phyloP scores from a whole-genome alignment of 2,888 invertebrate species.

The Galeopsomyia nigrocyanea region DNA sequence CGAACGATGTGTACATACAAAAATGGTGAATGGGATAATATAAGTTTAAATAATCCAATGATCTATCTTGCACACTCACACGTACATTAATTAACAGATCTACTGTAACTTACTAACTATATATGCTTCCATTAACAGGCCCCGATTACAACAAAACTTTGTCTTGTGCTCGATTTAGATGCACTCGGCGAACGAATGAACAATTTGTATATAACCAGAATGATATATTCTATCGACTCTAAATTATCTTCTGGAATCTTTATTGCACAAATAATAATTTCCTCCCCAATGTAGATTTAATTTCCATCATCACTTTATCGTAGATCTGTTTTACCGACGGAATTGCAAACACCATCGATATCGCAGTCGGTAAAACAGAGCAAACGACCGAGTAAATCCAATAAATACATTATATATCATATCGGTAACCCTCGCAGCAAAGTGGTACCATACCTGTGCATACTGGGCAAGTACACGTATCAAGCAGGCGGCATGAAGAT shows the following conservation, averaged over 20 bases:
- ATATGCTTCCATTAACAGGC: constrained; percentile 28
- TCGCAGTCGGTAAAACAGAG: constrained; percentile 12
- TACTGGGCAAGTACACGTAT: constrained; percentile 81
- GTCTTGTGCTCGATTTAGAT: neutral
- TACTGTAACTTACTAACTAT: constrained; percentile 24
- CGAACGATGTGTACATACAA: constrained; percentile 40
- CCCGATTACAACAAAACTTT: neutral
- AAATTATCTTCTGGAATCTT: no score
- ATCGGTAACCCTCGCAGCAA: constrained; percentile 57
- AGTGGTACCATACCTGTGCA: constrained; percentile 76
- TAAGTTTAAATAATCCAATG: constrained; percentile 3
- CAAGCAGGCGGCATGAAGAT: constrained; percentile 84
- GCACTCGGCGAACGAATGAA: no score
- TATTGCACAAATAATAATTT: no score
- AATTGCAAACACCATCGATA: constrained; percentile 6
- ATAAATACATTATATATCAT: constrained; percentile 1
- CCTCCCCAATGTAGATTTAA: no score
- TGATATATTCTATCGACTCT: no score
- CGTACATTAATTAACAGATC: constrained; percentile 11
- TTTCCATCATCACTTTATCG: neutral
- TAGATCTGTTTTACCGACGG: constrained; percentile 4
- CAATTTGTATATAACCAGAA: no score
- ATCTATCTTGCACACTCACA: constrained; percentile 45
- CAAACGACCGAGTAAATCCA: neutral
- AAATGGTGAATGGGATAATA: constrained; percentile 57